Conservation (phyloP, 2,113 vertebrate genomes). For the Anser brachyrhynchus region DNA sequence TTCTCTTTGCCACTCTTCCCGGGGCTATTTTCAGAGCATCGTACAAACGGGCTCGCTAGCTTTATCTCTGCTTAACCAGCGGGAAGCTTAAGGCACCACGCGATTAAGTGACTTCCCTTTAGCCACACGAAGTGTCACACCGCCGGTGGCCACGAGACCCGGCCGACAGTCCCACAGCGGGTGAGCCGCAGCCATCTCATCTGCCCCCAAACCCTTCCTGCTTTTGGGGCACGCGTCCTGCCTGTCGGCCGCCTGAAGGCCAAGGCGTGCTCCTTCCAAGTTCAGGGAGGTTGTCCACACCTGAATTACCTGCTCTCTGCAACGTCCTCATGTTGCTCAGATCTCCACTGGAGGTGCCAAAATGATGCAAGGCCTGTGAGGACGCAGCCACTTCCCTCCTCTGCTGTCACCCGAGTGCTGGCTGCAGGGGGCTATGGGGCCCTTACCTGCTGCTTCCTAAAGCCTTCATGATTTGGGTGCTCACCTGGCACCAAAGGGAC, state of each 20-base stretch:
- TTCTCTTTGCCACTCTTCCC: background rate
- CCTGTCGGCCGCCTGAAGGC: background rate
- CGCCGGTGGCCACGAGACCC: background rate
- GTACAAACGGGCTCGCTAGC: background rate
- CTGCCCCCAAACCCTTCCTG: background rate
- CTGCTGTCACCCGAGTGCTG: rapidly evolving
- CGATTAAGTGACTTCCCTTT: background rate
- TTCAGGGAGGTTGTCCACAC: background rate
- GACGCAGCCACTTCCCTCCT: background rate
- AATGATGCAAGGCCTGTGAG: background rate
- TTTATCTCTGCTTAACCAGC: background rate
- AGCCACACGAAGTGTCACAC: rapidly evolving
- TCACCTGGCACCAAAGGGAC: background rate
- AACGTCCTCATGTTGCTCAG: too few species aligned
- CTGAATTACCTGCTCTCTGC: background rate
- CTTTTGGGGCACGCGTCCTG: rapidly evolving
- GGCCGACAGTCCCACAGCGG: rapidly evolving
- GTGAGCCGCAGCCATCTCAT: background rate
- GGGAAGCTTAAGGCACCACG: background rate
- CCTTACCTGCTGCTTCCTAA: background rate
- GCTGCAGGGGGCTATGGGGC: background rate
- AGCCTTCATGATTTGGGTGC: background rate
- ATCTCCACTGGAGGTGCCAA: background rate
- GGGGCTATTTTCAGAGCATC: background rate
- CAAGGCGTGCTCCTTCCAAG: background rate